Evolutionary conservation across 2,888 invertebrate species (phyloP), one percentile per base, ranked within the genome.

Genomic region (Thymelicus lineola): DNA sequence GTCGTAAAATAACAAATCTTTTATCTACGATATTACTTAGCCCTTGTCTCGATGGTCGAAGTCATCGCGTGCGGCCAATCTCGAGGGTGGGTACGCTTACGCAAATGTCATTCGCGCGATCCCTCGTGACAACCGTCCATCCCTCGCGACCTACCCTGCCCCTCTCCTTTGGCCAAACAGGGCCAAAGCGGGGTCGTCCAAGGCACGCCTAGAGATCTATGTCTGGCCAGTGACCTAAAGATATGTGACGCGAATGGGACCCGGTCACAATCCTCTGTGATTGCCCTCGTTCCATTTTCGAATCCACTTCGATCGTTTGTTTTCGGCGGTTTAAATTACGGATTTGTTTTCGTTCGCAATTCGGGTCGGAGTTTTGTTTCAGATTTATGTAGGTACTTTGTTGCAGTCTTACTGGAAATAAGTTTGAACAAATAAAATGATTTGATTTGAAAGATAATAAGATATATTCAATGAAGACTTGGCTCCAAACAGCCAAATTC

Each of bases 21-120:
- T 28, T 59, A 65, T 70, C 70, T 53, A 46, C 42, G 64, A 66
- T 64, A 73, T 71, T 75, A 66, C 73, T 20, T 67, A 82, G 76
- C 80, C 77, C 78, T 67, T 66, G 79, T 76, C 76, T 76, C 80
- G 76, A 80, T 76, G 75, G 72, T 75, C 78, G 78, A 76, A 80
- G 84, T 82, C 79, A 82, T 82, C 81, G 79, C 75, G 70, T 64
- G 70, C 42, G 65, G 84, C 86, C 90, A 89, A 90, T 89, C 90
- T 88, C 85, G 77, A 84, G 85, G 87, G 88, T 81, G 83, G 85
- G 80, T 80, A 81, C 83, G 85, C 86, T 89, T 88, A 88, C 85
- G 86, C 85, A 88, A 89, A 90, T 88, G 89, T 86, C 86, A 87
- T 88, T 88, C 86, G 84, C 86, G 83, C 83, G 81, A 86, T 84